phyloP scores from a whole-genome alignment of 2,797 vertebrate species.

The Rhadinocentrus ornatus region DNA sequence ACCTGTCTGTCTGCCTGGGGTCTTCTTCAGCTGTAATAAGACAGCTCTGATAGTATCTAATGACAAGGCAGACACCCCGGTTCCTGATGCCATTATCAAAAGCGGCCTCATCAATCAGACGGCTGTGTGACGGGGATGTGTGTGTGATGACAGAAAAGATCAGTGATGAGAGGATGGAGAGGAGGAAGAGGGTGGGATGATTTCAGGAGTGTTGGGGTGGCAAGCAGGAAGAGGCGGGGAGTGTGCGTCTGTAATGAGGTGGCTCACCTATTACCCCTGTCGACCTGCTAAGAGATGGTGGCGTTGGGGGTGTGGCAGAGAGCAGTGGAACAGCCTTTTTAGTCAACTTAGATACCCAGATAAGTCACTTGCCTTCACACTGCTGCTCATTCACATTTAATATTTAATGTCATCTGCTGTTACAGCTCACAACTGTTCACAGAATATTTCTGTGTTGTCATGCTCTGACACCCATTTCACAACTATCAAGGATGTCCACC shows the following conservation, averaged over 20 bases:
- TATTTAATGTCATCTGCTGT: slow-evolving; percentile 9
- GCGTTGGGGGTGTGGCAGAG: slow-evolving; percentile 33
- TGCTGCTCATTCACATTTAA: slow-evolving; percentile 6
- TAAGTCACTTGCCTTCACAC: slow-evolving; percentile 13
- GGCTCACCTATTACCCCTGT: slow-evolving; percentile 48
- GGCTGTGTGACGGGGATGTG: slow-evolving; percentile 64
- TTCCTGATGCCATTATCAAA: slow-evolving; percentile 84
- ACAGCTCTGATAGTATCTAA: slow-evolving; percentile 78
- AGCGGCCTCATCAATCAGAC: slow-evolving; percentile 80
- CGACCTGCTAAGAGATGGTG: slow-evolving; percentile 39
- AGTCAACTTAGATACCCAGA: slow-evolving; percentile 39
- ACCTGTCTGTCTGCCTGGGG: slow-evolving; percentile 61
- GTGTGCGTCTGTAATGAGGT: slow-evolving; percentile 40
- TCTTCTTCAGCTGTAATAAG: slow-evolving; percentile 76
- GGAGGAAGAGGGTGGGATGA: slow-evolving; percentile 51
- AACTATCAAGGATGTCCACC: slow-evolving; percentile 46
- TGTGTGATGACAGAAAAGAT: slow-evolving; percentile 77
- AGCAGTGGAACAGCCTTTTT: slow-evolving; percentile 31
- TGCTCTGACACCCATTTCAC: slow-evolving; percentile 40
- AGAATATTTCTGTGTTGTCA: slow-evolving; percentile 24
- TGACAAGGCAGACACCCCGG: slow-evolving; percentile 80
- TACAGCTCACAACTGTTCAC: neutral
- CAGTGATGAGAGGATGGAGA: slow-evolving; percentile 76
- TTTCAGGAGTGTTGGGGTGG: slow-evolving; percentile 37
- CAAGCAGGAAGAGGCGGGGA: slow-evolving; percentile 65